phyloP scores from a whole-genome alignment of 2,888 invertebrate species.

The Selenia dentaria region DNA sequence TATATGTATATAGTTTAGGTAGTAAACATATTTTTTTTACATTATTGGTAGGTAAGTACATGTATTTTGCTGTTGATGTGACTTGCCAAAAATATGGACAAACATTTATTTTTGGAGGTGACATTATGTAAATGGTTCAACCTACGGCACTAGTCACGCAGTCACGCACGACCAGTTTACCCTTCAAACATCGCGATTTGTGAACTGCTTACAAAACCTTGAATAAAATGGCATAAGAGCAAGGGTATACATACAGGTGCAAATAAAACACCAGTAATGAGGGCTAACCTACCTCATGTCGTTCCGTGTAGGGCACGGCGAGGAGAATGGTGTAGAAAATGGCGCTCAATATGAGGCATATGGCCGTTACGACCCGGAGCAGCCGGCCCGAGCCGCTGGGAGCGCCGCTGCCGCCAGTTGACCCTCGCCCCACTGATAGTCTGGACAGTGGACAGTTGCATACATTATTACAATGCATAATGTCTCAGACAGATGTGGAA shows the following conservation, averaged over 20 bases:
- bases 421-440: constrained; percentile 77
- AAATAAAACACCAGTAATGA: neutral
- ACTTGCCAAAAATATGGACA: too few species aligned
- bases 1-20: too few species aligned
- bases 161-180: neutral
- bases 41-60: too few species aligned
- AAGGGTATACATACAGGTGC: neutral
- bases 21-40: too few species aligned
- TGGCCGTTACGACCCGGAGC: constrained; percentile 87
- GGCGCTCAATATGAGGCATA: constrained; percentile 87
- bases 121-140: too few species aligned
- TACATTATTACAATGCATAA: too few species aligned
- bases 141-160: too few species aligned
- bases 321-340: constrained; percentile 88
- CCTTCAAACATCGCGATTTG: neutral
- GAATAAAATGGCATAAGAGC: neutral
- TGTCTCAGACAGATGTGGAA: too few species aligned
- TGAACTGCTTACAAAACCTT: neutral
- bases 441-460: constrained; percentile 41
- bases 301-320: constrained; percentile 87
- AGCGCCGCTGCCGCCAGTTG: constrained; percentile 72
- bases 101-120: too few species aligned
- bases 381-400: constrained; percentile 86
- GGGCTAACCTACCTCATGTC: constrained; percentile 77
- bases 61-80: too few species aligned